Evolutionary conservation across 1,140 invertebrate species (phyloP).

Genomic region (Papilio glaucus): DNA sequence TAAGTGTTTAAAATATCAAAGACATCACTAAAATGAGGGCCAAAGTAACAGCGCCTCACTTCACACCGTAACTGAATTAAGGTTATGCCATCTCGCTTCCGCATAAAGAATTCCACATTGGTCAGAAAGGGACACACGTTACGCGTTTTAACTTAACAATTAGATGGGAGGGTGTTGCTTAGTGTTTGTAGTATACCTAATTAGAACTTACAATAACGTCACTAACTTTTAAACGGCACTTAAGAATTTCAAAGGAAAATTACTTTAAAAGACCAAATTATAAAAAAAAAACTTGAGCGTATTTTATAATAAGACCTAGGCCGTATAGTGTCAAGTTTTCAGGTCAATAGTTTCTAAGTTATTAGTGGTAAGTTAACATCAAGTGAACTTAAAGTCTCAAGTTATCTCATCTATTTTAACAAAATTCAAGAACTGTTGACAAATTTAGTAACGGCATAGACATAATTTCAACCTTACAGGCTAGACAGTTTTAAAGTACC

Average conservation of each 20-base stretch:
- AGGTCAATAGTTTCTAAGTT: too few relatives aligned
- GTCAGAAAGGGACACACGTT: background rate
- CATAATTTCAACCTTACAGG: background rate
- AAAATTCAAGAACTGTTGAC: background rate
- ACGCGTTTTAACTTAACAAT: too few relatives aligned
- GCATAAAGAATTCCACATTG: background rate
- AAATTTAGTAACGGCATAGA: background rate
- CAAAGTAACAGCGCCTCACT: too few relatives aligned
- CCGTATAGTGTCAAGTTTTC: too few relatives aligned
- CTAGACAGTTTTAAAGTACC: background rate
- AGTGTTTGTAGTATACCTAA: background rate
- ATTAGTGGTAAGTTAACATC: too few relatives aligned
- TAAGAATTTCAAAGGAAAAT: background rate
- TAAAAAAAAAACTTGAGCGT: too few relatives aligned
- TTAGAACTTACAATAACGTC: constrained; percentile 1
- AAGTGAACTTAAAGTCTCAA: too few relatives aligned
- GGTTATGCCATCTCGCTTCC: background rate
- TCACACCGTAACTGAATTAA: background rate
- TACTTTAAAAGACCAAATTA: background rate
- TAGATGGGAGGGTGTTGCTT: background rate
- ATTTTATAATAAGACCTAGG: too few relatives aligned
- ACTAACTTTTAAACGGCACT: background rate
- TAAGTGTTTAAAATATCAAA: too few relatives aligned
- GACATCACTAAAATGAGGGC: too few relatives aligned
- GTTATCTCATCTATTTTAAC: too few relatives aligned